Evolutionary conservation across 2,113 vertebrate species (phyloP), one percentile per base, ranked within the genome.

Genomic region (Apus apus): DNA sequence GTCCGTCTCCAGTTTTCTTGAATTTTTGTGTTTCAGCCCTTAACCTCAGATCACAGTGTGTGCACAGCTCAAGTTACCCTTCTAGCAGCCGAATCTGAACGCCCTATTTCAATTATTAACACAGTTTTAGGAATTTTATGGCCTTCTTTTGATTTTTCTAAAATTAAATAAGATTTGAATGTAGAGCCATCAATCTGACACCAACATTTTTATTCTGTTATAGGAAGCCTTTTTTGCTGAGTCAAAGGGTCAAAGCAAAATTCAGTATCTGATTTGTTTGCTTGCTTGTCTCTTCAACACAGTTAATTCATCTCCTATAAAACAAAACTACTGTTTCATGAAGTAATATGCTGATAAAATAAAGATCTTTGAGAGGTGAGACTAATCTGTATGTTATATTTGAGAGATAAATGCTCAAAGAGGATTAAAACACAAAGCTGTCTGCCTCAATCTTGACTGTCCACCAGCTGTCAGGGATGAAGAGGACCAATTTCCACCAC

Each of bases 81-180:
- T 93, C 70, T 85, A 93, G 62, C 46, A 96, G 85, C 84, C 96
- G 93, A 95, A 95, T 75, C 78, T 96, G 94, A 97, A 97, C 93
- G 87, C 95, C 77, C 76, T 96, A 93, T 96, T 96, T 97, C 89
- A 95, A 83, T 96, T 95, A 76, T 57, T 73, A 85, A 58, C 25
- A 56, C 5, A 20, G 21, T 57, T 85, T 57, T 73, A 83, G 45
- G n/a, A 85, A 54, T 92, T 97, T 93, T 93, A 80, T 89, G 77
- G n/a, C 58, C 46, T 46, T 95, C 40, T 91, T 94, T 89, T 32
- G 14, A 62, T 87, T 91, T 87, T 97, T 96, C 72, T 79, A 94
- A 50, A 91, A 82, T 76, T 89, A 94, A 98, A 96, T 96, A 94
- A 96, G 95, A 95, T 90, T 57, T 90, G 65, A 92, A 79, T 46